Evolutionary conservation across 2,888 invertebrate genomes (phyloP).

Genomic region (Ellobium chinense): DNA sequence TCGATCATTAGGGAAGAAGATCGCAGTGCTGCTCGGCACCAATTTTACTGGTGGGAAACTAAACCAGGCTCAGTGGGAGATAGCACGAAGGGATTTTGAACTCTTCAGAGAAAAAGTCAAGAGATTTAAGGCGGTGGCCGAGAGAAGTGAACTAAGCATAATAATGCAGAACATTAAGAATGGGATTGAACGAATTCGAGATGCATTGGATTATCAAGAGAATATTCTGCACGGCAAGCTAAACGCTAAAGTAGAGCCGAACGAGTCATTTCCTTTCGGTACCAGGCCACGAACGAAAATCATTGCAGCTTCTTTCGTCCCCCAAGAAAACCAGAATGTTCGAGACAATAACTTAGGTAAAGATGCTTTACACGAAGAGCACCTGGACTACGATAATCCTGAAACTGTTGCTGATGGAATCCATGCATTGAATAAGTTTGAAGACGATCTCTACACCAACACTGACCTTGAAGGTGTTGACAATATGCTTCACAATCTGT

Average conservation of each 20-base stretch:
- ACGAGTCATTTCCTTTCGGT: neutral
- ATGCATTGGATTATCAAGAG: neutral
- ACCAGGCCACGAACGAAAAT: neutral
- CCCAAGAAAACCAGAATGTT: no score
- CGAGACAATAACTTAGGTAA: neutral
- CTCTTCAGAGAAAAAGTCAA: neutral
- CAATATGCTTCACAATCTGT: neutral
- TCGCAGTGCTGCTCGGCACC: neutral
- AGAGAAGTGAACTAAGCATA: neutral
- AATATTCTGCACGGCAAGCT: neutral
- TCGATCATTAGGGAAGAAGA: neutral
- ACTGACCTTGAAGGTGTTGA: neutral
- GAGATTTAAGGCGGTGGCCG: neutral
- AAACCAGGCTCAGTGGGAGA: neutral
- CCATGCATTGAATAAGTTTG: neutral
- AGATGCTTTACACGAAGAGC: neutral
- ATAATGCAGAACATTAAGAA: neutral
- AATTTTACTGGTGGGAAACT: neutral
- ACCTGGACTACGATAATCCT: neutral
- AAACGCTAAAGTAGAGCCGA: neutral
- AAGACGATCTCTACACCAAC: neutral
- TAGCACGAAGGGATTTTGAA: neutral
- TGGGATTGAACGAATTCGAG: neutral
- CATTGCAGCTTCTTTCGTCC: neutral
- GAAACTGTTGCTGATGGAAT: neutral